Evolutionary conservation across 2,888 invertebrate species (phyloP).

Genomic region (Erpobdella octoculata): DNA sequence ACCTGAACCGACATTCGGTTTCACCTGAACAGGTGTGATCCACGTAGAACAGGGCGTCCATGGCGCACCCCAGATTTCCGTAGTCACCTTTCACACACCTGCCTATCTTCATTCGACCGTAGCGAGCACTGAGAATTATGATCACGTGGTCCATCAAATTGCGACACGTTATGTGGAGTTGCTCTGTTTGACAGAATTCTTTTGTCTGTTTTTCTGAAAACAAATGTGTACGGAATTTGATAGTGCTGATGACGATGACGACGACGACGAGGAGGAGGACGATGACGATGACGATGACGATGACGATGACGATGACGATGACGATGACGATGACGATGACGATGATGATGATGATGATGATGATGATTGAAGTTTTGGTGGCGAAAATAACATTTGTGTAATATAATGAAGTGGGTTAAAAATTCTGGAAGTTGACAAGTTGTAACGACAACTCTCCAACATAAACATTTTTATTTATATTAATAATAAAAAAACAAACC

Average conservation of each 20-base stretch:
- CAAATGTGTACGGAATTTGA: background rate
- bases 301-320: conserved; percentile 13
- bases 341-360: background rate
- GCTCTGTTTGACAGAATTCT: conserved; percentile 17
- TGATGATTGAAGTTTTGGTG: too few species aligned
- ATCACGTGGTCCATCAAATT: background rate
- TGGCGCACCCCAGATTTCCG: conserved; percentile 7
- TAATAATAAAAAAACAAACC: too few species aligned
- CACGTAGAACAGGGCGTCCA: conserved; percentile 19
- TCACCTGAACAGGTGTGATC: conserved; percentile 9
- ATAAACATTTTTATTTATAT: too few species aligned
- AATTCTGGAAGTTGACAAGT: too few species aligned
- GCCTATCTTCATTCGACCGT: conserved; percentile 15
- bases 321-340: background rate
- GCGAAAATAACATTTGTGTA: too few species aligned
- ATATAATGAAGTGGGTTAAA: too few species aligned
- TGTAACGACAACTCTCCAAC: too few species aligned
- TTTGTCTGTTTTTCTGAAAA: conserved; percentile 4
- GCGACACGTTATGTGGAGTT: conserved; percentile 10
- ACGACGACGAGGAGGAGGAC: background rate
- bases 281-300: background rate
- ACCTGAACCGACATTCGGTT: conserved; percentile 12
- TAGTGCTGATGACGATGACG: conserved; percentile 13
- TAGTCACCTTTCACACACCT: conserved; percentile 14
- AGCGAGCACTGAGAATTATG: background rate